Evolutionary conservation across 2,113 vertebrate species (phyloP).

Genomic region (Pagrus major): DNA sequence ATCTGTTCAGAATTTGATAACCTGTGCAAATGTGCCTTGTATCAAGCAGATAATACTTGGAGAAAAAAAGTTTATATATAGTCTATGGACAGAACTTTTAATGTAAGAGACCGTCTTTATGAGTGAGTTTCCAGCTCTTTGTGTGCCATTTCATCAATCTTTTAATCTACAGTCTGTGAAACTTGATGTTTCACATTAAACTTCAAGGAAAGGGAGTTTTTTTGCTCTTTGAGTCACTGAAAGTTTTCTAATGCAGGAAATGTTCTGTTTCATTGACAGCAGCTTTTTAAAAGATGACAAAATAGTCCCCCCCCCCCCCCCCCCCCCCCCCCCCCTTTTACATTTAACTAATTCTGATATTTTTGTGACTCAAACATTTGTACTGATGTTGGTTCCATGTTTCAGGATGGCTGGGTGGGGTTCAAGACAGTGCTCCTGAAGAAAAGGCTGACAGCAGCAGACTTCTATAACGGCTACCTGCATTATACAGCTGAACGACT

Average conservation of each 20-base stretch:
- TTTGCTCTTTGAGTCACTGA: neutral
- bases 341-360: neutral
- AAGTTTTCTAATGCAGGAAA: neutral
- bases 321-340: neutral
- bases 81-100: no score
- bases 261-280: neutral
- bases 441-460: slow-evolving; percentile 90
- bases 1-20: no score
- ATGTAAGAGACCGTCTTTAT: no score
- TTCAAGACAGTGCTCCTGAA: slow-evolving; percentile 87
- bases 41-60: neutral
- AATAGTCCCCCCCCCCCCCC: no score
- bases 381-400: slow-evolving; percentile 14
- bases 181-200: neutral
- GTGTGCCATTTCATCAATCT: neutral
- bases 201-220: neutral
- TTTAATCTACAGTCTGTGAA: neutral
- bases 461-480: slow-evolving; percentile 97
- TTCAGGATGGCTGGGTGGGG: slow-evolving; percentile 93
- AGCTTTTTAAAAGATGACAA: no score
- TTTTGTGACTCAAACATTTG: neutral
- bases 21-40: neutral
- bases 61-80: no score
- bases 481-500: slow-evolving; percentile 81
- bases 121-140: no score